Evolutionary conservation across 2,113 vertebrate genomes (phyloP), one percentile per base, ranked within the genome.

Genomic region (Tyto alba): DNA sequence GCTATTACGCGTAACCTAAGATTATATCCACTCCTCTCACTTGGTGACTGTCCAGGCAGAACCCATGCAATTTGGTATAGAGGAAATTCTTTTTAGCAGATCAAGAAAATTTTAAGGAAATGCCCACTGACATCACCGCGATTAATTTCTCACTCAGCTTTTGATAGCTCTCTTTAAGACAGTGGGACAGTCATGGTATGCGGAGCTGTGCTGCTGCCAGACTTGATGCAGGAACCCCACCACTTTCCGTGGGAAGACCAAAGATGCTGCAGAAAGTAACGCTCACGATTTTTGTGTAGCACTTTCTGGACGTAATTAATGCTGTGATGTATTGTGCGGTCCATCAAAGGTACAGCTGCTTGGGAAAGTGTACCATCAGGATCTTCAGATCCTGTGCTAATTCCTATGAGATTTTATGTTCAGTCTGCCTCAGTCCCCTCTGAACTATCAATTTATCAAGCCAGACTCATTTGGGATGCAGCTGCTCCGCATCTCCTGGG

Each of bases 401-500:
- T 69, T 73, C 82, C 75, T 20, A 8, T 6, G 25, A n/a, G 67
- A 3, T 79, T 91, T 91, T 55, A 10, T 16, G 11, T 43, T 68
- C 72, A 41, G 41, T 12, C 56, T 94, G 36, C 85, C 77, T 78
- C 67, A 38, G 3, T 47, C 92, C 73, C 86, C 86, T 91, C 90
- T 71, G 78, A 80, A 59, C 48, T 32, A 32, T 14, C 60, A 19
- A 69, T 90, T 93, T 55, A 88, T 95, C 91, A 88, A 52, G 50
- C 41, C 59, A 75, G 86, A 30, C 72, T 82, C 85, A 79, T 88
- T 92, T 74, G 94, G 73, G 88, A 91, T 78, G 76, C 83, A 95
- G 90, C 91, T 93, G 86, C 88, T 94, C 75, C 20, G 4, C 48
- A 27, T 96, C 92, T 95, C 90, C 36, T 13, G 90, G 79, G 93